phyloP scores from a whole-genome alignment of 2,113 vertebrate genomes.

The Nothocercus julius region DNA sequence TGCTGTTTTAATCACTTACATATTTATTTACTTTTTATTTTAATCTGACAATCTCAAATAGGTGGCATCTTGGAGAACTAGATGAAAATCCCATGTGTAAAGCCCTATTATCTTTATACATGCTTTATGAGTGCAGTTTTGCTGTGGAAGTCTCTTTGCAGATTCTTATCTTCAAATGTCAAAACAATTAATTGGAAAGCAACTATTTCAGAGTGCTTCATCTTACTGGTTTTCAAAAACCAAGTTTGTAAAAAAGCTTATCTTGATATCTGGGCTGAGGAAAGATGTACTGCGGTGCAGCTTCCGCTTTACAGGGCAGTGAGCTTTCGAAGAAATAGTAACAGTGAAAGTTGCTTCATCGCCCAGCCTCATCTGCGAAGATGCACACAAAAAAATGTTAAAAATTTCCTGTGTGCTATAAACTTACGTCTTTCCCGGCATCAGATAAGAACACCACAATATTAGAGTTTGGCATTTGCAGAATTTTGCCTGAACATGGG shows the following conservation, averaged over 20 bases:
- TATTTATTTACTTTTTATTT: background rate
- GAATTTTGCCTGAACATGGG: background rate
- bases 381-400: background rate
- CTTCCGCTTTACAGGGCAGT: background rate
- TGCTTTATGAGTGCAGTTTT: background rate
- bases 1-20: background rate
- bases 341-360: background rate
- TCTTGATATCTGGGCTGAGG: background rate
- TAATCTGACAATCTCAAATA: background rate
- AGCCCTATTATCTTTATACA: background rate
- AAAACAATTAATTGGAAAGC: conserved; percentile 38
- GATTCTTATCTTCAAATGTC: background rate
- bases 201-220: conserved; percentile 10
- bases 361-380: background rate
- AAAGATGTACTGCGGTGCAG: background rate
- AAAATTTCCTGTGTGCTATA: background rate
- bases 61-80: background rate
- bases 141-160: background rate
- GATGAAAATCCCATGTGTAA: background rate
- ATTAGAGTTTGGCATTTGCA: background rate
- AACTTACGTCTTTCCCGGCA: background rate
- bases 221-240: background rate
- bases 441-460: background rate
- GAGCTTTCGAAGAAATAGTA: background rate
- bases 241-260: background rate